Evolutionary conservation across 2,797 vertebrate species (phyloP), one percentile per base, ranked within the genome.

Genomic region (Sebastes melanostomus): DNA sequence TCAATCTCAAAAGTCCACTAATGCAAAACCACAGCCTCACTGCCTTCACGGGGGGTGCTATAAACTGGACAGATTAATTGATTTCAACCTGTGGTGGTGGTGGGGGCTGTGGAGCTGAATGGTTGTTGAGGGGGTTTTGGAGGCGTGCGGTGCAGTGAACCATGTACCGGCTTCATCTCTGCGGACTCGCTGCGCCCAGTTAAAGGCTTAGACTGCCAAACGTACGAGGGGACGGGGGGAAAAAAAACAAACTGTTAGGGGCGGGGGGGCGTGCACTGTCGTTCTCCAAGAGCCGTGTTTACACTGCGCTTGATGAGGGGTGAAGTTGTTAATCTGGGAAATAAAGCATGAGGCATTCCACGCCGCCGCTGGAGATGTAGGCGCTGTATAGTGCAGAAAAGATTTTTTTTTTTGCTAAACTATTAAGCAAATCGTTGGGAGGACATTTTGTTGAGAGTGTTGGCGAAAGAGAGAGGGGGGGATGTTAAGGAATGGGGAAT

Each of bases 241-340:
- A 72, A 72, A 75, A 78, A 81, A 82, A 86, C 56, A 82, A 85
- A 81, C 72, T 75, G 78, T 76, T 50, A 22, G 63, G 46, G 76
- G 59, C 8, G 67, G 34, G 7, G 68, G n/a, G 72, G 32, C n/a
- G 55, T 66, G 50, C 34, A 4, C 56, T 55, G 63, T 52, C 80
- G 86, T 80, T 78, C 86, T 73, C 77, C 60, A 80, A 77, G 86
- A 91, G 80, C 87, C 76, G 11, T 94, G 92, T 96, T 96, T 96
- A 94, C 89, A 91, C 89, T 91, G 87, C 34, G 60, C 93, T 89
- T 90, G 92, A 95, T 94, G 94, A 95, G 91, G 91, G 90, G 92
- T 90, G 90, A 93, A 93, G 89, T 91, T 90, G 92, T 93, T 94
- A 92, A 95, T 94, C 91, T 90, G 85, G 87, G 88, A 93, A 93